These are phyloP conservation scores for Nephrotoma appendiculata DNA, from an alignment of 2,888 invertebrate genomes.

Conservation along the genomic window DNA sequence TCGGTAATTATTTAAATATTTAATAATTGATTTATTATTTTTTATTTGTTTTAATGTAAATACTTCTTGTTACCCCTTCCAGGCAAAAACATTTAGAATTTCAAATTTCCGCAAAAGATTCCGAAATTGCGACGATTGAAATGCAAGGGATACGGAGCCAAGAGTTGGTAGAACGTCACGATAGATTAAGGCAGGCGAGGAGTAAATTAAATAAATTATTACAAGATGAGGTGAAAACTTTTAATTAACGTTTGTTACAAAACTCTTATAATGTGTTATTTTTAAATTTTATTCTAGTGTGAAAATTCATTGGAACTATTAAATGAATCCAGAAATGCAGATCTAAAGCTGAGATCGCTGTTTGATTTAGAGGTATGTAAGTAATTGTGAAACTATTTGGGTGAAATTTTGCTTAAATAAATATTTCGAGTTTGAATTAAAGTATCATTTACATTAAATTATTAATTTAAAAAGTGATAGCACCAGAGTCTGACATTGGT, in stretches of 20 bases:
- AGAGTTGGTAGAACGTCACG: slow-evolving; percentile 48
- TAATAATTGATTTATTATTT: neutral
- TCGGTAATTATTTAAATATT: neutral
- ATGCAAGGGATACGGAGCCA: slow-evolving; percentile 52
- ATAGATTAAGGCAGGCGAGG: slow-evolving; percentile 52
- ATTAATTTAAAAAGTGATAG: too few relatives aligned
- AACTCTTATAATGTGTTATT: neutral
- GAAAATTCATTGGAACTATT: neutral
- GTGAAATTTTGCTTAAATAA: too few relatives aligned
- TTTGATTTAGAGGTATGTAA: neutral
- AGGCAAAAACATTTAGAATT: slow-evolving; percentile 76
- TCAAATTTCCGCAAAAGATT: slow-evolving; percentile 76
- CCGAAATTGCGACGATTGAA: slow-evolving; percentile 70
- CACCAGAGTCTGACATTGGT: too few relatives aligned
- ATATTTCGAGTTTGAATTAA: too few relatives aligned
- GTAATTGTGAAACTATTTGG: too few relatives aligned
- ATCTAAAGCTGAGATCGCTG: neutral
- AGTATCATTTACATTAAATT: too few relatives aligned
- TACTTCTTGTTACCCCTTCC: slow-evolving; percentile 9
- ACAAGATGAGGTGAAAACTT: slow-evolving; percentile 44
- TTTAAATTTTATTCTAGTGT: neutral
- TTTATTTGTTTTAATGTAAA: neutral
- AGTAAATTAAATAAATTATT: slow-evolving; percentile 54
- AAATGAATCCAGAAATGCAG: neutral
- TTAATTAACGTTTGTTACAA: neutral